Conservation (phyloP, 2,888 invertebrate species). For the Pachymerium ferrugineum region DNA sequence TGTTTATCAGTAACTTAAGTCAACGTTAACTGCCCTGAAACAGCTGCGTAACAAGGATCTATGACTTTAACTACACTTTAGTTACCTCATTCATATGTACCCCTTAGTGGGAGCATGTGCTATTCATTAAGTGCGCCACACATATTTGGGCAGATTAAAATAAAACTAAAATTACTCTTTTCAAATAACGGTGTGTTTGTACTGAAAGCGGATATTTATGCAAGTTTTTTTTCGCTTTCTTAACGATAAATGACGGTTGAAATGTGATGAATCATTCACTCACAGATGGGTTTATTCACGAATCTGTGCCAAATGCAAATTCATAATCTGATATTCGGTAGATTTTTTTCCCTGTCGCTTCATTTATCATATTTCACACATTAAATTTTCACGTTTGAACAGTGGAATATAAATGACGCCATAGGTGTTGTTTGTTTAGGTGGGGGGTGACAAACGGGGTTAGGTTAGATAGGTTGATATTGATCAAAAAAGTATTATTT, state of each 20-base stretch:
- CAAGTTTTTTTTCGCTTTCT: neutral
- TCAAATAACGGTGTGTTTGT: slow-evolving; percentile 5
- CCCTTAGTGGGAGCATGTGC: neutral
- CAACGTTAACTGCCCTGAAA: too few species aligned
- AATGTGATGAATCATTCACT: too few species aligned
- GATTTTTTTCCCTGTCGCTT: too few species aligned
- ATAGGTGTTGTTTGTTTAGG: too few species aligned
- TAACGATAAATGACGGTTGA: neutral
- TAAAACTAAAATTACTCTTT: neutral
- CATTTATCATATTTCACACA: too few species aligned
- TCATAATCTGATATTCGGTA: too few species aligned
- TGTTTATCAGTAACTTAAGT: too few species aligned
- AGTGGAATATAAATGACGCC: too few species aligned
- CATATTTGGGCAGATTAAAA: neutral
- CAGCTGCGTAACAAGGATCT: neutral
- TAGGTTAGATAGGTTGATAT: neutral
- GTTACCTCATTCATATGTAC: neutral
- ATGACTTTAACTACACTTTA: neutral
- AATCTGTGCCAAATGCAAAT: too few species aligned
- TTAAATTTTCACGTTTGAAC: too few species aligned
- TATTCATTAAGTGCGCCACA: slow-evolving; percentile 19
- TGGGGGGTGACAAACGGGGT: too few species aligned
- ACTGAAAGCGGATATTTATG: slow-evolving; percentile 3
- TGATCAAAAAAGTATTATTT: slow-evolving; percentile 28
- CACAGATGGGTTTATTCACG: too few species aligned